Base-by-base conservation (phyloP, 2,797 vertebrate genomes). In the Ptychobarbus kaznakovi region DNA sequence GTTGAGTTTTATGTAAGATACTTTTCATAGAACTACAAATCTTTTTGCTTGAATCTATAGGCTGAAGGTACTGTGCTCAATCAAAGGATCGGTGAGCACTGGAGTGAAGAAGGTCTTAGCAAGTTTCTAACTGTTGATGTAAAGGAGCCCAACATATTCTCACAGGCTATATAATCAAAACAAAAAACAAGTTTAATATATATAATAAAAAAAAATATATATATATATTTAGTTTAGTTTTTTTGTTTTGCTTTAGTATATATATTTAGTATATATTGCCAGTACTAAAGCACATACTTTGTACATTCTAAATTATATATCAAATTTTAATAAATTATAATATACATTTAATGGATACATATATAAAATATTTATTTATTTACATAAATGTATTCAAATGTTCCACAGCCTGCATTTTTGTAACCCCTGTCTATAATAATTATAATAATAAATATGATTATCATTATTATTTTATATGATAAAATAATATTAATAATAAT, bases 1-100 rank as follows among this genome's bases (percentile, higher is more conserved):
- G 12, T 7, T 8, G 32, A 20, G 38, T 65, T 88, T 89, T 89
- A 89, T 86, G 79, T 89, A 89, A 89, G 78, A 75, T 44, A 80
- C 82, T 82, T 85, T 88, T 77, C 79, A 75, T 22, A 72, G 72
- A 89, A 87, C 10, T 0, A 22, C 49, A 76, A 25, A 61, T 65
- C 44, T 35, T 38, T 28, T 53, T 56, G 25, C 20, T 42, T 8
- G 22, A 22, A 28, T 25, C 46, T 68, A 15, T 5, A 53, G 66
- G 18, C 44, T 32, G 9, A 10, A 15, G 22, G 32, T 18, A n/a
- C 5, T 15, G 40, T 32, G 49, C 25, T 32, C 32, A 40, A 2
- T 69, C 18, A 56, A 56, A 35, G 25, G 11, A 38, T 38, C 32
- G 22, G 12, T 56, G 32, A 38, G 20, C 73, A 22, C 49, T 51